Evolutionary conservation across 1,140 invertebrate species (phyloP), one percentile per base, ranked within the genome.

Genomic region (Drosophila truncata): DNA sequence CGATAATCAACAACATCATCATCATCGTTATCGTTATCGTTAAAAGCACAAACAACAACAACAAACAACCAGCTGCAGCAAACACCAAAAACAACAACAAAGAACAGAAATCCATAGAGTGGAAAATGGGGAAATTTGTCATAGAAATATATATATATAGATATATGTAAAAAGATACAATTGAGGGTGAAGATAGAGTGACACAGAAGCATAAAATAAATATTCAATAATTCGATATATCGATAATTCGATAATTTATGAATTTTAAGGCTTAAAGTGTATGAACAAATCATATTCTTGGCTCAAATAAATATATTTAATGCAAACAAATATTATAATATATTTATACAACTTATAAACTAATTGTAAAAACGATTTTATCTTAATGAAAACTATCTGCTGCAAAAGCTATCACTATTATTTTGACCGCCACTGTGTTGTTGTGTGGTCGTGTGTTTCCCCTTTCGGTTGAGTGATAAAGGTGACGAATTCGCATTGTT

Each of bases 71-170:
- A 31, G 44, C 46, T 29, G 44, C 44, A 33, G 42, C 13, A n/a
- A 44, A 27, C 25, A 49, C 14, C 10, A 49, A 18, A n/a, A 35
- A 64, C 18, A 37, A 25, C 20, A 29, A 61, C 16, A 31, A 27
- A 31, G 13, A 50, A 66, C n/a, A 18, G 37, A 39, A 33, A 61
- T 61, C 33, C 33, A 50, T 49, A 18, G 27, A 61, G 20, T 25
- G 37, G 20, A 49, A 67, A 66, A 66, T 49, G 23, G 61, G 37
- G 35, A 20, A 66, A 41, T 69, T 67, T 49, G 65, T 69, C 62
- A 66, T 66, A 49, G 65, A 33, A 35, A 27, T 10, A 18, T 44
- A 20, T 11, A 20, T 25, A 7, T 39, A 23, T 31, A 61, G 11
- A 13, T 31, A 65, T 23, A 25, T 29, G 18, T 20, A 52, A 5